Evolutionary conservation across 2,113 vertebrate genomes (phyloP).

Genomic region (Heterocephalus glaber): DNA sequence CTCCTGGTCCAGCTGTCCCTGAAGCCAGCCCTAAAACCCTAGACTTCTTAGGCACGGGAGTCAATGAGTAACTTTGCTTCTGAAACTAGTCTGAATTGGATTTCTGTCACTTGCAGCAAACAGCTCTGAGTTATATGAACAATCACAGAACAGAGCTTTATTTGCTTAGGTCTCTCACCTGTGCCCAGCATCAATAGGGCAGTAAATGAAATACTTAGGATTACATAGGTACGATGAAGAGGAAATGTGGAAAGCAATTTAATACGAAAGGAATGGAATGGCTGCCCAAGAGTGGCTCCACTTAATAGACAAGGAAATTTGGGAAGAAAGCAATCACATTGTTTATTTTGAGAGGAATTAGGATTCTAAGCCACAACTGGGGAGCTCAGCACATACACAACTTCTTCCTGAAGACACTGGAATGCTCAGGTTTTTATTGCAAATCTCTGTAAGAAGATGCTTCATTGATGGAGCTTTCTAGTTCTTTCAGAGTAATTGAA

Average conservation of each 20-base stretch:
- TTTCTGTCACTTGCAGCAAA: constrained; percentile 76
- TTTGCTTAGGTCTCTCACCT: constrained; percentile 71
- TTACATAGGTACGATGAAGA: constrained; percentile 36
- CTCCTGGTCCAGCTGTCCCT: constrained; percentile 44
- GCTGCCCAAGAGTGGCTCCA: background rate
- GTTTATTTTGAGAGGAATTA: background rate
- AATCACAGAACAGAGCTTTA: constrained; percentile 53
- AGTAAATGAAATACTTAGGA: constrained; percentile 58
- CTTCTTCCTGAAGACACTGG: background rate
- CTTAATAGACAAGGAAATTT: background rate
- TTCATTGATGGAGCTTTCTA: constrained; percentile 25
- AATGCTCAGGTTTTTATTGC: constrained; percentile 18
- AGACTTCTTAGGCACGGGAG: constrained; percentile 54
- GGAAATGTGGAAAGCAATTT: constrained; percentile 65
- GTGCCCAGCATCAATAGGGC: constrained; percentile 60
- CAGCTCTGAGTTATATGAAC: constrained; percentile 66
- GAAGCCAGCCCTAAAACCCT: constrained; percentile 17
- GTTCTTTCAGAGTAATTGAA: constrained; percentile 26
- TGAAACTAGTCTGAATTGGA: constrained; percentile 69
- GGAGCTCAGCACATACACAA: background rate
- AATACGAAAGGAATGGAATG: background rate
- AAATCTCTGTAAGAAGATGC: constrained; percentile 48
- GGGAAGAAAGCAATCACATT: background rate
- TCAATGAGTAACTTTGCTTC: constrained; percentile 4
- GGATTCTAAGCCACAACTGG: background rate